phyloP scores from a whole-genome alignment of 2,797 vertebrate species.

The Monodelphis domestica region DNA sequence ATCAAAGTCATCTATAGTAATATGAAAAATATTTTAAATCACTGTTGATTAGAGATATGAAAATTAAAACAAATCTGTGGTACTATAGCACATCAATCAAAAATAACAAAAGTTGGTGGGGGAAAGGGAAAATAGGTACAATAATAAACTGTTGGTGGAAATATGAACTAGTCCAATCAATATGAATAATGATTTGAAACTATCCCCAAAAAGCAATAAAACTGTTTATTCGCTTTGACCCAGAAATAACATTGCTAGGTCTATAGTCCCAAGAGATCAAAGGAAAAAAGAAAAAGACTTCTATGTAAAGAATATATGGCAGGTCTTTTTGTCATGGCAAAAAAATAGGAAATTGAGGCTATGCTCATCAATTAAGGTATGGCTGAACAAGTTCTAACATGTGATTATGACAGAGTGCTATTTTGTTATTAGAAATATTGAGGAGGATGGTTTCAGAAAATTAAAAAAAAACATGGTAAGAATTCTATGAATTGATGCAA shows the following conservation, averaged over 20 bases:
- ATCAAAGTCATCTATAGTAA: not conserved
- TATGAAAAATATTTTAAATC: not conserved
- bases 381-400: not conserved
- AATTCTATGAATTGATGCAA: not conserved
- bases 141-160: not conserved
- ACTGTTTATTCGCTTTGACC: not conserved
- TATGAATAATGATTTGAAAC: not conserved
- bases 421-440: not conserved
- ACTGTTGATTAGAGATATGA: not conserved
- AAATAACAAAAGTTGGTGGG: not conserved
- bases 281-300: not conserved
- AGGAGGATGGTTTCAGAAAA: not conserved
- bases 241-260: not conserved
- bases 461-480: not conserved
- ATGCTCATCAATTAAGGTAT: not conserved
- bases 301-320: not conserved
- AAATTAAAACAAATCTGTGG: not conserved
- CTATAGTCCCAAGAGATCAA: not conserved
- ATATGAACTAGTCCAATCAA: not conserved
- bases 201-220: not conserved
- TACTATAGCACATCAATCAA: not conserved
- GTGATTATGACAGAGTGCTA: not conserved
- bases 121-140: not conserved
- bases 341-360: not conserved
- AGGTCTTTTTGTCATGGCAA: not conserved